phyloP scores from a whole-genome alignment of 1,140 invertebrate species.

The Drosophila erecta region DNA sequence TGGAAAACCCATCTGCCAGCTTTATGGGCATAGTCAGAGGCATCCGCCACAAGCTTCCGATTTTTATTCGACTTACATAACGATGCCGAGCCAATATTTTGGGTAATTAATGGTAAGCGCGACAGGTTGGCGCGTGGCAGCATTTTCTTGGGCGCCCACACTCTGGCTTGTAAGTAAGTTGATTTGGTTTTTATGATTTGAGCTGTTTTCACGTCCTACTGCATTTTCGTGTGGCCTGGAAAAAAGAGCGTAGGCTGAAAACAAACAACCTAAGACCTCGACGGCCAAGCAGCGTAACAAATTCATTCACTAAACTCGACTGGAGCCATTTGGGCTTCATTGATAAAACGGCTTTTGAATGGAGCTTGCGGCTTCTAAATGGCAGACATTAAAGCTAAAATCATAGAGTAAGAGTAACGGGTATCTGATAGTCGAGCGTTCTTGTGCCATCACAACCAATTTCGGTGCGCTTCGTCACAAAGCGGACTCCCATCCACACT shows the following conservation, averaged over 20 bases:
- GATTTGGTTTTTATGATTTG: slow-evolving; percentile 26
- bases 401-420: background rate
- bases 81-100: slow-evolving; percentile 13
- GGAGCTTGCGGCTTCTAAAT: slow-evolving; percentile 13
- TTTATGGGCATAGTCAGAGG: slow-evolving; percentile 26
- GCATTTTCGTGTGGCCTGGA: slow-evolving; percentile 39
- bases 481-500: too few species aligned
- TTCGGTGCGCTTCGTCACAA: too few species aligned
- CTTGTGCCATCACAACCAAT: too few species aligned
- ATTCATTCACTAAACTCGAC: slow-evolving; percentile 50
- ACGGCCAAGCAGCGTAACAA: slow-evolving; percentile 15
- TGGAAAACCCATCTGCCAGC: slow-evolving; percentile 56
- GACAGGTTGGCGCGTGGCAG: slow-evolving; percentile 64
- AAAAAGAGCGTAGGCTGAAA: slow-evolving; percentile 57
- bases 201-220: slow-evolving; percentile 14
- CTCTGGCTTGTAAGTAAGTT: slow-evolving; percentile 4
- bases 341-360: slow-evolving; percentile 56
- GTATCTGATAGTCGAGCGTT: too few species aligned
- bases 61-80: slow-evolving; percentile 25
- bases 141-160: slow-evolving; percentile 24
- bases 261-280: slow-evolving; percentile 20
- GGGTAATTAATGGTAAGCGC: slow-evolving; percentile 63
- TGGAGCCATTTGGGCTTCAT: slow-evolving; percentile 34
- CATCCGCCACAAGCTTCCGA: slow-evolving; percentile 54
- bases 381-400: background rate